phyloP scores from a whole-genome alignment of 1,140 invertebrate species.

The Drosophila ohnishii region DNA sequence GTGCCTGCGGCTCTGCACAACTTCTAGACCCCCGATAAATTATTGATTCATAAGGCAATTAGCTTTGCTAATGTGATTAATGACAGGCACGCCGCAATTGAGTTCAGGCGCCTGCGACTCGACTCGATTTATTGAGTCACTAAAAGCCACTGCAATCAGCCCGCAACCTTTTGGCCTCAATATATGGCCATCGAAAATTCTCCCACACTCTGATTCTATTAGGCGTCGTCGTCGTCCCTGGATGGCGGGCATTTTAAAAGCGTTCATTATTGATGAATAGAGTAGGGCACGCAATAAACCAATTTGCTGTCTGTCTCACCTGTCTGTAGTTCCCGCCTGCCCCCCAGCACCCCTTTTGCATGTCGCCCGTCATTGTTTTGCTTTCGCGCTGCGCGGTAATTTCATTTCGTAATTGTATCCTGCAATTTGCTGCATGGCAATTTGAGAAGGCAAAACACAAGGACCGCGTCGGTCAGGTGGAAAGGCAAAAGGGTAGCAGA shows the following conservation, averaged over 20 bases:
- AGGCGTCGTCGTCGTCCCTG: slow-evolving; percentile 16
- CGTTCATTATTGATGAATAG: slow-evolving; percentile 51
- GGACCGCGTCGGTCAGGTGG: slow-evolving; percentile 9
- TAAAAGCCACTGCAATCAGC: slow-evolving; percentile 39
- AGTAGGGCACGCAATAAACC: slow-evolving; percentile 62
- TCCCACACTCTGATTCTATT: slow-evolving; percentile 35
- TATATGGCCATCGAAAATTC: slow-evolving; percentile 23
- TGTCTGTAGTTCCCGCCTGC: not conserved
- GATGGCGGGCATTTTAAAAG: slow-evolving; percentile 33
- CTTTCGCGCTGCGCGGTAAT: slow-evolving; percentile 61
- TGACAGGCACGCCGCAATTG: slow-evolving; percentile 34
- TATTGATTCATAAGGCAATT: slow-evolving; percentile 52
- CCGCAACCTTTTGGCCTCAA: slow-evolving; percentile 30
- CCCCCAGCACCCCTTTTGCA: not conserved
- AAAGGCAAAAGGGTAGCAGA: not conserved
- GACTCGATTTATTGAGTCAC: slow-evolving; percentile 35
- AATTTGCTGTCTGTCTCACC: slow-evolving; percentile 52
- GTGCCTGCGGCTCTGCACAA: not conserved
- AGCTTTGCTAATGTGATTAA: slow-evolving; percentile 55
- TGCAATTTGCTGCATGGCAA: slow-evolving; percentile 44
- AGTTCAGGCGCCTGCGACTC: slow-evolving; percentile 7
- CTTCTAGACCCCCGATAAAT: slow-evolving; percentile 8
- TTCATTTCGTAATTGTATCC: slow-evolving; percentile 62
- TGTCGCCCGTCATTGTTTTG: slow-evolving; percentile 44
- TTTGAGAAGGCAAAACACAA: slow-evolving; percentile 19